A percentile compares a stretch with the other conserved stretches of the same genome.
Evolutionary conservation across 1,140 invertebrate genomes (phyloP).

Genomic region (Tenebrio molitor): DNA sequence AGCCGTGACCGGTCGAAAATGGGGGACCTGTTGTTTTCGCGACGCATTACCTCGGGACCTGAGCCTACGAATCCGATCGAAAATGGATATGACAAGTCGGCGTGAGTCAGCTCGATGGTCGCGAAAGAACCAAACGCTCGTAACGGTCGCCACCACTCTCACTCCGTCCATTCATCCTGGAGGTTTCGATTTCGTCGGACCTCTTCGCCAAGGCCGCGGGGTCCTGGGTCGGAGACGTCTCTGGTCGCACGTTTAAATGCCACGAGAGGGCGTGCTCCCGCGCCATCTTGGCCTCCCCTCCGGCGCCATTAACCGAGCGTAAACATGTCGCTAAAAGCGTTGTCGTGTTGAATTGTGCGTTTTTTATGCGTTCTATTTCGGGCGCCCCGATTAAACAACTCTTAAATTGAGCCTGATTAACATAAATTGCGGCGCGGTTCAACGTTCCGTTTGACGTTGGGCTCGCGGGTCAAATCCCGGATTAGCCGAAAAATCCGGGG

Average conservation of each 20-base stretch:
- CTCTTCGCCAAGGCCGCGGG: too few relatives aligned
- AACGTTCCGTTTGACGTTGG: neutral
- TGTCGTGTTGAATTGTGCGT: neutral
- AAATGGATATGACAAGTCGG: conserved; percentile 48
- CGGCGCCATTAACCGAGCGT: conserved; percentile 1
- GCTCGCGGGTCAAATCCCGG: neutral
- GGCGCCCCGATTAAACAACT: neutral
- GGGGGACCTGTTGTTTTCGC: neutral
- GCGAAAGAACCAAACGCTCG: neutral
- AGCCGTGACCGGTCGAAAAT: neutral
- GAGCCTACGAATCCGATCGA: conserved; percentile 31
- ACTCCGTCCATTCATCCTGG: conserved; percentile 5
- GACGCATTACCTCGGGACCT: conserved; percentile 1
- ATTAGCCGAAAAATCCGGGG: too few relatives aligned
- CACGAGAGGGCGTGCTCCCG: too few relatives aligned
- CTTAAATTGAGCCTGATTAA: neutral
- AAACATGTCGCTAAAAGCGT: neutral
- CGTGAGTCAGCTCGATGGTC: neutral
- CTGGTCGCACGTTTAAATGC: too few relatives aligned
- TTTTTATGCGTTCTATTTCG: neutral
- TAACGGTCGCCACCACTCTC: conserved; percentile 15
- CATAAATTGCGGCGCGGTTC: neutral
- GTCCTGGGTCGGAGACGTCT: too few relatives aligned
- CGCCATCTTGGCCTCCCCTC: conserved; percentile 14
- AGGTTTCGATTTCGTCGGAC: neutral